Conservation (phyloP, 2,888 invertebrate species). For the Archips crataeganus region DNA sequence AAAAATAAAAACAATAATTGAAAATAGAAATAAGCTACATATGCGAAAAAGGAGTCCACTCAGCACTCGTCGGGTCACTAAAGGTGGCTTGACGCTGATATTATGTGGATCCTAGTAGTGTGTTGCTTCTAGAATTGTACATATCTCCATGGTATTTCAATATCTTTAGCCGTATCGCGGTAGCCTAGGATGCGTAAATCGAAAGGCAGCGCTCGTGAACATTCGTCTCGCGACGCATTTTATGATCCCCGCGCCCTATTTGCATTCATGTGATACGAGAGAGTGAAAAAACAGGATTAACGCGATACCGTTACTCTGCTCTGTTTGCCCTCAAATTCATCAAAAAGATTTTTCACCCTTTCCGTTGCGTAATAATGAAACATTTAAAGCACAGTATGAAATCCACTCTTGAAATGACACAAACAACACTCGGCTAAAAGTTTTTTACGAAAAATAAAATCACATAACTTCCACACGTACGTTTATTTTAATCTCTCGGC, state of each 20-base stretch:
- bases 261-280: constrained; percentile 24
- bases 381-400: constrained; percentile 6
- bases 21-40: too few relatives aligned
- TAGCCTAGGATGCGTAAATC: constrained; percentile 42
- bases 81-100: too few relatives aligned
- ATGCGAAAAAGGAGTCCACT: too few relatives aligned
- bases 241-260: constrained; percentile 33
- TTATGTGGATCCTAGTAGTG: too few relatives aligned
- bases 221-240: constrained; percentile 28
- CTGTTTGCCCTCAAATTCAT: background rate
- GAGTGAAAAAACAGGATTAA: constrained; percentile 33
- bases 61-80: too few relatives aligned
- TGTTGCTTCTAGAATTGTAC: constrained; percentile 13
- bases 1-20: too few relatives aligned
- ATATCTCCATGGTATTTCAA: constrained; percentile 8
- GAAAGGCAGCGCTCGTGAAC: constrained; percentile 39
- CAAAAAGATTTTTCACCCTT: background rate
- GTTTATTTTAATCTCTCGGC: constrained; percentile 37
- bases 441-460: constrained; percentile 23
- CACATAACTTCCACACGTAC: constrained; percentile 18
- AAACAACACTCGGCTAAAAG: constrained; percentile 15
- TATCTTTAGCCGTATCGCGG: constrained; percentile 25
- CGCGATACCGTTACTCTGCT: constrained; percentile 26
- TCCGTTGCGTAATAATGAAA: background rate
- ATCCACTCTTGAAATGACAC: background rate